Base-by-base conservation (phyloP, 2,113 vertebrate genomes). In the Pavo muticus region DNA sequence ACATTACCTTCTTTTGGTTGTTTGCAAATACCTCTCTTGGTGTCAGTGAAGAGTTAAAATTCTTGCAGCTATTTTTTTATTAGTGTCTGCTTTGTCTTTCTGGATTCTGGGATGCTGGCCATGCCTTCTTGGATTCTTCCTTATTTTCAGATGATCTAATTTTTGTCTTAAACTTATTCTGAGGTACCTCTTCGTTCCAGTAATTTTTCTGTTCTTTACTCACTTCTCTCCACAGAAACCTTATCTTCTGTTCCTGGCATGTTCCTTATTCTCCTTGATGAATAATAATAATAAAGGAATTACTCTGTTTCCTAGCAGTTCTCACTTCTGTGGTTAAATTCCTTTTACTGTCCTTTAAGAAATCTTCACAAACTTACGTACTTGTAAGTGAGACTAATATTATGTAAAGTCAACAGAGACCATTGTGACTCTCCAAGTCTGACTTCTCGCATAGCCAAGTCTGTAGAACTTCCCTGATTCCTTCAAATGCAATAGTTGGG, bases 81-180 rank as follows among this genome's bases (percentile, higher is more conserved):
- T 84, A 67, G 23, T 37, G 8, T 79, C 52, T 92, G 47, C 77
- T 57, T 78, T 82, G 87, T 84, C 90, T 89, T 84, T 89, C 59
- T 87, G 59, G 45, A 82, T 93, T 93, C 84, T 91, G 91, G 95
- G 84, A 91, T 92, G 44, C 77, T 76, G 48, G 67, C 92, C 88
- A 92, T 95, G 57, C 57, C 2, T 81, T 92, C 76, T 90, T 96
- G 91, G 65, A 95, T 92, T 60, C 76, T 75, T 71, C 0, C 1
- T 42, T 96, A 37, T 92, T 96, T 94, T 88, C 80, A 91, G 57
- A 89, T 92, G 74, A 80, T 93, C 74, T 87, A 89, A 82, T 82
- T 93, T 95, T 91, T 93, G 42, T 90, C 86, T 79, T 69, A 87
- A 86, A 93, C 35, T 88, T 88, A 7, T 78, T 89, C 80, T 89